Conservation (phyloP, 2,797 vertebrate species). For the Ctenopoma kingsleyae region DNA sequence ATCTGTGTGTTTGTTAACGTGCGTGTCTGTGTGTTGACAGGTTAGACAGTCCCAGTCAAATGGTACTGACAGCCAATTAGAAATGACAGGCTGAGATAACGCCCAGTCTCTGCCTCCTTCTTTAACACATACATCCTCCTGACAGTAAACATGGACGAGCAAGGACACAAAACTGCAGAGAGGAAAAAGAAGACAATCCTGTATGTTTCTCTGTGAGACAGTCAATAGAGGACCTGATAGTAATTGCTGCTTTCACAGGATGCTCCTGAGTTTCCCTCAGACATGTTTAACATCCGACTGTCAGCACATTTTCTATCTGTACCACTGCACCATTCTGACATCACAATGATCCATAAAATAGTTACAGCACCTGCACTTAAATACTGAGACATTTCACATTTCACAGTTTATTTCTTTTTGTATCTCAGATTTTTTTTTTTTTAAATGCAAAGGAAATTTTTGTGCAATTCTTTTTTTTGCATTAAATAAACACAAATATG, state of each 20-base stretch:
- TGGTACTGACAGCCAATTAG: slow-evolving; percentile 51
- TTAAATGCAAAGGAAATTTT: no score
- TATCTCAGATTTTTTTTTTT: no score
- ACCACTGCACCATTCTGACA: background rate
- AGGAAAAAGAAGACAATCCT: background rate
- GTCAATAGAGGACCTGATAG: background rate
- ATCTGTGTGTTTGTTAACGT: background rate
- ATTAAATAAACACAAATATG: no score
- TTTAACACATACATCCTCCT: slow-evolving; percentile 50
- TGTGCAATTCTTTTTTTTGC: no score
- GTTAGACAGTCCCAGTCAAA: background rate
- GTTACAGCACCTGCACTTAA: background rate
- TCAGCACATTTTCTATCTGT: background rate
- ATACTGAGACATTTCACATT: no score
- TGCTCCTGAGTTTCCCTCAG: no score
- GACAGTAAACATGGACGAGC: slow-evolving; percentile 32
- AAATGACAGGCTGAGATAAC: slow-evolving; percentile 56
- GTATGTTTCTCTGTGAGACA: background rate
- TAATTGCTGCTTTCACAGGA: background rate
- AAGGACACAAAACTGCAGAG: slow-evolving; percentile 41
- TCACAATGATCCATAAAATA: no score
- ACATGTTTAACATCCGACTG: no score
- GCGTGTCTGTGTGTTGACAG: background rate
- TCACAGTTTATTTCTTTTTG: no score
- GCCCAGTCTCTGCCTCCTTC: slow-evolving; percentile 33